Percentiles rank a stretch among this genome's conserved stretches.
These are phyloP conservation scores for Leptobrachium ailaonicum DNA, from an alignment of 2,113 vertebrate genomes.

Conservation along the genomic window DNA sequence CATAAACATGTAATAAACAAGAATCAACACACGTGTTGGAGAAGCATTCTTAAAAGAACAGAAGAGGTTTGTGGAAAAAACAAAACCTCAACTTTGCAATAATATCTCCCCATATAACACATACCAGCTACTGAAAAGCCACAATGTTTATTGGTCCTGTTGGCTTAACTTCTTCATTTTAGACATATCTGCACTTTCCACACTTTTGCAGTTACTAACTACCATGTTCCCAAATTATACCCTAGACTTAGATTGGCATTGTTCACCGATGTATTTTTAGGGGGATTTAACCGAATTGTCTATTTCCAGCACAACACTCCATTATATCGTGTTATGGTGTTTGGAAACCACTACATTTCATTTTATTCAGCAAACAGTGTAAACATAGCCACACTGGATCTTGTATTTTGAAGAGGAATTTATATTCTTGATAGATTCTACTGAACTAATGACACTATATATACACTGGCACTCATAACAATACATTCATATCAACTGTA, in stretches of 20 bases:
- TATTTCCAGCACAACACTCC: constrained; percentile 20
- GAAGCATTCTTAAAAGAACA: too few species aligned
- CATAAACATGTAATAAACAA: too few species aligned
- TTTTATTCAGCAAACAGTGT: too few species aligned
- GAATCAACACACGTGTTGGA: too few species aligned
- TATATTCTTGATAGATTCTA: too few species aligned
- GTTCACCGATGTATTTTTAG: constrained; percentile 33
- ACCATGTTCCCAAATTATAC: constrained; percentile 28
- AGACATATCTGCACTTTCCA: constrained; percentile 38
- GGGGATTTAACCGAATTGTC: constrained; percentile 1
- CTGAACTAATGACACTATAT: too few species aligned
- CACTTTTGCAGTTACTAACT: constrained; percentile 36
- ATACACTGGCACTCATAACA: too few species aligned
- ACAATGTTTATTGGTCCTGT: constrained; percentile 36
- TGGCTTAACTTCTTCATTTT: constrained; percentile 31
- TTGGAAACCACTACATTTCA: background rate
- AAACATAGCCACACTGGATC: too few species aligned
- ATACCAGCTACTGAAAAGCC: constrained; percentile 15
- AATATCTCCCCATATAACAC: background rate
- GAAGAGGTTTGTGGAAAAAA: too few species aligned
- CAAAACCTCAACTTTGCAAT: too few species aligned
- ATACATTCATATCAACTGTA: too few species aligned
- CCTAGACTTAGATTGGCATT: constrained; percentile 28
- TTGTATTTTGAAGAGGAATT: too few species aligned
- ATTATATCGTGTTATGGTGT: constrained; percentile 2